phyloP scores from a whole-genome alignment of 2,113 vertebrate species.

The Hippocampus abdominalis region DNA sequence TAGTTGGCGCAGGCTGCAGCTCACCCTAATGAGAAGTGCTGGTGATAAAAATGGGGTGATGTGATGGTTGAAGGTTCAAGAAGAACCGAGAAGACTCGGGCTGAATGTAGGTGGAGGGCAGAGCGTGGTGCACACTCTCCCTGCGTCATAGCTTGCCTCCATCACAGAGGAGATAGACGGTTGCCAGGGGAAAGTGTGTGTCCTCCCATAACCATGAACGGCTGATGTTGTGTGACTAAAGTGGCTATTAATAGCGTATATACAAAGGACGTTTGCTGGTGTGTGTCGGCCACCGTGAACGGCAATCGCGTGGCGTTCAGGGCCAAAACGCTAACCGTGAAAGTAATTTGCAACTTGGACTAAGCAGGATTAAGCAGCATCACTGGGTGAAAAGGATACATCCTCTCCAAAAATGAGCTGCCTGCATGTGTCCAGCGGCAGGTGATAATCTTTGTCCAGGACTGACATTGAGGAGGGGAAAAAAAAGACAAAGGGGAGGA shows the following conservation, averaged over 20 bases:
- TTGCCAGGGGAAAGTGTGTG: conserved; percentile 32
- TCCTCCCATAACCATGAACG: conserved; percentile 66
- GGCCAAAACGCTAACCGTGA: not conserved
- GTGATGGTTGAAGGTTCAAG: not conserved
- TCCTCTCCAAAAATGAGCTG: conserved; percentile 73
- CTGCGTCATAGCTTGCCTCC: conserved; percentile 23
- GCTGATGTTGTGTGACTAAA: conserved; percentile 63
- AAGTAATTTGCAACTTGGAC: not conserved
- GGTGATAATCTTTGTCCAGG: conserved; percentile 65
- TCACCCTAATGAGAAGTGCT: not conserved
- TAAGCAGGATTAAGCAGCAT: not conserved
- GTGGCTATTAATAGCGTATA: conserved; percentile 68
- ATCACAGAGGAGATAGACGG: conserved; percentile 58
- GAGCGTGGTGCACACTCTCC: not conserved
- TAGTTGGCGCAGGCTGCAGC: not conserved
- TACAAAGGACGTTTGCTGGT: conserved; percentile 51
- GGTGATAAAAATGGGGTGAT: not conserved
- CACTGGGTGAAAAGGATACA: conserved; percentile 66
- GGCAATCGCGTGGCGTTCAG: not conserved
- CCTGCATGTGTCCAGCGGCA: conserved; percentile 75
- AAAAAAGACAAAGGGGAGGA: conserved; percentile 7
- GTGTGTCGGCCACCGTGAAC: not conserved
- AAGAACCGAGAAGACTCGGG: not conserved
- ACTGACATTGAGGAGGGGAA: conserved; percentile 43
- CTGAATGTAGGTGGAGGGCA: not conserved